Evolutionary conservation across 1,140 invertebrate species (phyloP).

Genomic region (Arion vulgaris): DNA sequence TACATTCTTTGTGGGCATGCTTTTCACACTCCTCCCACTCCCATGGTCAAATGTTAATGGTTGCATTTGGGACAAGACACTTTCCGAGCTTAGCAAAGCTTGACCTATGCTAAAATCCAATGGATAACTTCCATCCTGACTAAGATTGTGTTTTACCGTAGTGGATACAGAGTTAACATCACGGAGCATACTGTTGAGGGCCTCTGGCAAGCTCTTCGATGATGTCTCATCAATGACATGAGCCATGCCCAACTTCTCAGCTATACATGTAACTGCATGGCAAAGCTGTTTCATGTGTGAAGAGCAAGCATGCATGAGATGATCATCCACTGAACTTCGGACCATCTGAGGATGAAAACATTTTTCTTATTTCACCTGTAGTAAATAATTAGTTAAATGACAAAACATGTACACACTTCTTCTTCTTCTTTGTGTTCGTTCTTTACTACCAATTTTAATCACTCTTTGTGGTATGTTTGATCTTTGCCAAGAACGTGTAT

Average conservation of each 20-base stretch:
- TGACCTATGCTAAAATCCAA: background rate
- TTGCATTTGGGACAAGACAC: background rate
- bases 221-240: background rate
- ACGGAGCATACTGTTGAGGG: background rate
- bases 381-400: background rate
- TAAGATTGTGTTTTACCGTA: background rate
- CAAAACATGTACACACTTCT: too few species aligned
- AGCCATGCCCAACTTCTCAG: constrained; percentile 4
- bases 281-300: background rate
- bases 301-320: background rate
- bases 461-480: too few species aligned
- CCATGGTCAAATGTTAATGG: background rate
- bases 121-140: background rate
- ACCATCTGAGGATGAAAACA: background rate
- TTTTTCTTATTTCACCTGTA: background rate
- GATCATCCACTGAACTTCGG: background rate
- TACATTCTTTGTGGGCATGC: too few species aligned
- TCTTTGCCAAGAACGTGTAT: too few species aligned
- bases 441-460: too few species aligned
- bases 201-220: background rate
- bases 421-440: too few species aligned
- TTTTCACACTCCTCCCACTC: too few species aligned
- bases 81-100: background rate
- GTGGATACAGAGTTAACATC: background rate
- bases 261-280: background rate